phyloP scores from a whole-genome alignment of 1,140 invertebrate genomes.

The Dinoponera quadriceps region DNA sequence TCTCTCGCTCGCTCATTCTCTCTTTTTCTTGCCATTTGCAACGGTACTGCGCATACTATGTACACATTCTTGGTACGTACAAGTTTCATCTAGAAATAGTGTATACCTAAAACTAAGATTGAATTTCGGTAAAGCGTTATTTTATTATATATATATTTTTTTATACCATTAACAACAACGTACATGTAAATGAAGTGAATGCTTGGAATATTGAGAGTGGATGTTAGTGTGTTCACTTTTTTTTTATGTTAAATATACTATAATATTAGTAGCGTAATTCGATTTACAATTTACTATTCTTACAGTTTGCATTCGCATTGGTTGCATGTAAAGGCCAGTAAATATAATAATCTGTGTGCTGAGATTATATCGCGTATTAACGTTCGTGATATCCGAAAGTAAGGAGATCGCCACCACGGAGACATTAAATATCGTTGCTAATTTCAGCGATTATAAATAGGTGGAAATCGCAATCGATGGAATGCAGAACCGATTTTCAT shows the following conservation, averaged over 20 bases:
- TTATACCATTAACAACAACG: slow-evolving; percentile 83
- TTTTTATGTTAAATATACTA: slow-evolving; percentile 80
- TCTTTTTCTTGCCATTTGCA: slow-evolving; percentile 52
- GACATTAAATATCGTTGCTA: slow-evolving; percentile 30
- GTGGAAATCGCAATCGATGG: slow-evolving; percentile 53
- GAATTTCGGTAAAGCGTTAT: slow-evolving; percentile 84
- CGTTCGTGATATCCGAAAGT: slow-evolving; percentile 33
- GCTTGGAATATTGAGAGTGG: slow-evolving; percentile 83
- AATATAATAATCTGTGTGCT: slow-evolving; percentile 64
- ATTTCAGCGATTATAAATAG: slow-evolving; percentile 49
- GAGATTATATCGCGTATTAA: slow-evolving; percentile 63
- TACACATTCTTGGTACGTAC: slow-evolving; percentile 81
- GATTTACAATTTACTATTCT: slow-evolving; percentile 82
- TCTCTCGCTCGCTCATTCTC: slow-evolving; percentile 5
- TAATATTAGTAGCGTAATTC: slow-evolving; percentile 82
- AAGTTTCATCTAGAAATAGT: slow-evolving; percentile 82
- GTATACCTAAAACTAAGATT: slow-evolving; percentile 81
- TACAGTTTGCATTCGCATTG: slow-evolving; percentile 76
- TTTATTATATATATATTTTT: slow-evolving; percentile 79
- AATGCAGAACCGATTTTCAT: slow-evolving; percentile 68
- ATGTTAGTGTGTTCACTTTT: slow-evolving; percentile 78
- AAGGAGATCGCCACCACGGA: slow-evolving; percentile 33
- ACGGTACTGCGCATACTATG: slow-evolving; percentile 74
- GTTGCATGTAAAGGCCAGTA: slow-evolving; percentile 64
- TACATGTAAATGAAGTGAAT: slow-evolving; percentile 83